Evolutionary conservation across 2,888 invertebrate species (phyloP).

Genomic region (Temnothorax rugatulus): DNA sequence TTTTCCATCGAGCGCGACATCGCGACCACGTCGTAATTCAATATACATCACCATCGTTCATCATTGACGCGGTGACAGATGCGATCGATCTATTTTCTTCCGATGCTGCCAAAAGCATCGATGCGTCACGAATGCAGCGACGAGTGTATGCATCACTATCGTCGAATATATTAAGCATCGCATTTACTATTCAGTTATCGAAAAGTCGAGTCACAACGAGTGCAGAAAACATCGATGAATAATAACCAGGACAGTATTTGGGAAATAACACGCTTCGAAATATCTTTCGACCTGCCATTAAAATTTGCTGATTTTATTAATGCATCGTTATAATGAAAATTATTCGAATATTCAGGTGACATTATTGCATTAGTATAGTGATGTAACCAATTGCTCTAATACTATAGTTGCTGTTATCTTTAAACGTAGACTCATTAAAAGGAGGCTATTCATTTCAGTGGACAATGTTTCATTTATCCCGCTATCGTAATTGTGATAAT

Average conservation of each 20-base stretch:
- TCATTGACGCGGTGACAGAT: constrained; percentile 7
- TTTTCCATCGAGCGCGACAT: constrained; percentile 12
- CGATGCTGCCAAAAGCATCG: not conserved
- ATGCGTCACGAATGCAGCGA: not conserved
- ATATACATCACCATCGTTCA: constrained; percentile 18
- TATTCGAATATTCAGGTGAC: not conserved
- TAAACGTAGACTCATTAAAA: constrained; percentile 20
- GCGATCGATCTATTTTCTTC: constrained; percentile 31
- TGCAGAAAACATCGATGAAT: not conserved
- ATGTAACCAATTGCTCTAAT: not conserved
- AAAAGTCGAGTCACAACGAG: constrained; percentile 58
- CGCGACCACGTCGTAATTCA: constrained; percentile 16
- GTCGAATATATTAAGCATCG: constrained; percentile 68
- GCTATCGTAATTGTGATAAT: constrained; percentile 29
- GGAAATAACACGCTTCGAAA: not conserved
- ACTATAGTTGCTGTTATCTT: not conserved
- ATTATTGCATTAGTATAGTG: not conserved
- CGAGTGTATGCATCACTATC: constrained; percentile 36
- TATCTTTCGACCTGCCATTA: not conserved
- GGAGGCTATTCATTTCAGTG: constrained; percentile 26
- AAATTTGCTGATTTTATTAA: not conserved
- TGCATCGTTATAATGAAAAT: not conserved
- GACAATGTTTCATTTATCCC: constrained; percentile 11
- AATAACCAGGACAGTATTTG: not conserved
- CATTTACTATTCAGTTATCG: constrained; percentile 57